phyloP scores from a whole-genome alignment of 2,113 vertebrate species.

The Polypterus senegalus region DNA sequence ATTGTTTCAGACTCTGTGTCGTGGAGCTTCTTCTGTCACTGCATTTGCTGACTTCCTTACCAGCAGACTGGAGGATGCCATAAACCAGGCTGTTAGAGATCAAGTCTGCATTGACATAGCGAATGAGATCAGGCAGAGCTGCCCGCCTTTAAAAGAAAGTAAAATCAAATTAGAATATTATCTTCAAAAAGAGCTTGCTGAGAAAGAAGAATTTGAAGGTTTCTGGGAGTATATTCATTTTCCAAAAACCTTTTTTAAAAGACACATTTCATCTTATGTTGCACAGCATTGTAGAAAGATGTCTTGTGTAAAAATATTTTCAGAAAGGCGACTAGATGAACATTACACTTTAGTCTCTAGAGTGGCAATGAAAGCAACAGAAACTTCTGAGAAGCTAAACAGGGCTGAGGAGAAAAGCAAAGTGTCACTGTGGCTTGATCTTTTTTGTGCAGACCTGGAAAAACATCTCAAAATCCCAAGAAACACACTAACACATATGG shows the following conservation, averaged over 20 bases:
- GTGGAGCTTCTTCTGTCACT: slow-evolving; percentile 16
- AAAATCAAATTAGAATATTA: slow-evolving; percentile 17
- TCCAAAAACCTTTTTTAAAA: slow-evolving; percentile 5
- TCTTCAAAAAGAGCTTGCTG: slow-evolving; percentile 14
- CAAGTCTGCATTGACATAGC: slow-evolving; percentile 1
- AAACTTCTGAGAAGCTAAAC: no score
- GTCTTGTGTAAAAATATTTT: no score
- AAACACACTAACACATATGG: neutral
- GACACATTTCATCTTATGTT: no score
- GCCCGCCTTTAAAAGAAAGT: slow-evolving; percentile 13
- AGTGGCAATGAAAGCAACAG: no score
- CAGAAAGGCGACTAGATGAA: no score
- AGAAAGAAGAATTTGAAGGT: slow-evolving; percentile 8
- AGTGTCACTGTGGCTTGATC: slow-evolving; percentile 15
- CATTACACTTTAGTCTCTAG: no score
- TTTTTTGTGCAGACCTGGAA: slow-evolving; percentile 15
- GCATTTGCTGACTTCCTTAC: slow-evolving; percentile 14
- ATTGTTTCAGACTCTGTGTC: slow-evolving; percentile 18
- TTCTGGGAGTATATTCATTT: slow-evolving; percentile 14
- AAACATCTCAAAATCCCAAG: neutral
- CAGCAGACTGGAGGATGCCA: neutral
- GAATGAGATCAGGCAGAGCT: slow-evolving; percentile 1
- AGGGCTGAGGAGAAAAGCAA: no score
- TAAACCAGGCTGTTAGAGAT: neutral
- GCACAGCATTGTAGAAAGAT: no score